Evolutionary conservation across 2,797 vertebrate genomes (phyloP).

Genomic region (Parotocinclus haroldoi): DNA sequence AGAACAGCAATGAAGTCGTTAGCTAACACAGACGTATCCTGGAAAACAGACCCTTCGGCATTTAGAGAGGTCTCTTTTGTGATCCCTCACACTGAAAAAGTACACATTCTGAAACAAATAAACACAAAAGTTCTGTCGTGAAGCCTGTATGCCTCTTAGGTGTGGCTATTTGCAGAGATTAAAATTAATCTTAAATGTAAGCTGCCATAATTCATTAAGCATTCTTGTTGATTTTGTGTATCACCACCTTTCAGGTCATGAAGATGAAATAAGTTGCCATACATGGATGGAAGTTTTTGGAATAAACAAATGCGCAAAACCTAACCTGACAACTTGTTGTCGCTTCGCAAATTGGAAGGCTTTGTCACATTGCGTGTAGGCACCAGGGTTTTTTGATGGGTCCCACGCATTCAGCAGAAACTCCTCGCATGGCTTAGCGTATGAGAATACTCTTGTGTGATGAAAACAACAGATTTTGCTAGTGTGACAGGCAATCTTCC

Average conservation of each 20-base stretch:
- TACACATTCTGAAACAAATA: neutral
- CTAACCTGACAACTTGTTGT: conserved; percentile 16
- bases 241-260: no score
- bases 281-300: no score
- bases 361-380: conserved; percentile 40
- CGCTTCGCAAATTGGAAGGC: conserved; percentile 15
- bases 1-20: conserved; percentile 6
- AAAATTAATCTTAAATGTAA: neutral
- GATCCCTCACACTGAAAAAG: neutral
- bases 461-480: conserved; percentile 35
- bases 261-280: no score
- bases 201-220: neutral
- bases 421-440: conserved; percentile 42
- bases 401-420: conserved; percentile 41
- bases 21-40: neutral
- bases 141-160: conserved; percentile 4
- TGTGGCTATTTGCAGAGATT: conserved; percentile 1
- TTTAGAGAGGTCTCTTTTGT: conserved; percentile 15
- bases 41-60: conserved; percentile 3
- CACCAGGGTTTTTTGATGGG: conserved; percentile 33
- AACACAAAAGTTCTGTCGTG: conserved; percentile 8
- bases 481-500: conserved; percentile 42
- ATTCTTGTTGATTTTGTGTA: neutral
- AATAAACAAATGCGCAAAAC: no score
- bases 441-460: conserved; percentile 27